phyloP scores from a whole-genome alignment of 2,888 invertebrate species.

The Ornithoptera alexandrae region DNA sequence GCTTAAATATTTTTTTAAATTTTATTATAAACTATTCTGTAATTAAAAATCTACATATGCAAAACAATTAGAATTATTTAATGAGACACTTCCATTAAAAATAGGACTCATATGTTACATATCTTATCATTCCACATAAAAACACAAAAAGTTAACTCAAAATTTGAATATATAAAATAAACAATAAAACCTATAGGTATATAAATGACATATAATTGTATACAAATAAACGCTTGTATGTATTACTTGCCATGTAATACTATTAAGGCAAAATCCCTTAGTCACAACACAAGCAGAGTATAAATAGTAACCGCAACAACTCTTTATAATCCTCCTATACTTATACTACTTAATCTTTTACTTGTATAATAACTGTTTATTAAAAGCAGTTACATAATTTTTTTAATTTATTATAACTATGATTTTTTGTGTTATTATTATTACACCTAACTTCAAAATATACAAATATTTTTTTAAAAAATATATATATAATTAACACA shows the following conservation, averaged over 20 bases:
- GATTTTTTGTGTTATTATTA: background rate
- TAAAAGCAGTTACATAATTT: background rate
- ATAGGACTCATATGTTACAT: no score
- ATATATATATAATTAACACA: background rate
- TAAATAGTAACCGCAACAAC: conserved; percentile 22
- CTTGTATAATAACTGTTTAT: background rate
- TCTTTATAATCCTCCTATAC: conserved; percentile 11
- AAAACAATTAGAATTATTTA: no score
- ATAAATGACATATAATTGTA: no score
- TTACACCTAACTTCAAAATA: background rate
- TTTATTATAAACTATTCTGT: no score
- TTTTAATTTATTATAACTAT: background rate
- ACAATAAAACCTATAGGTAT: no score
- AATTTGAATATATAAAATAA: no score
- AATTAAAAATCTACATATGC: no score
- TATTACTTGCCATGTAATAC: conserved; percentile 8
- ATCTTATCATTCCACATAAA: no score
- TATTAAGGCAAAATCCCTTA: conserved; percentile 21
- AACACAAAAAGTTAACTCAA: no score
- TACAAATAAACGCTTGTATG: no score
- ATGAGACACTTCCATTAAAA: no score
- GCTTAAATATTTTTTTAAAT: no score
- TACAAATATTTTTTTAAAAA: background rate
- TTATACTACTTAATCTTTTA: background rate
- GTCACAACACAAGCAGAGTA: conserved; percentile 12